phyloP scores from a whole-genome alignment of 2,888 invertebrate species.

The Gastrophysa polygoni region DNA sequence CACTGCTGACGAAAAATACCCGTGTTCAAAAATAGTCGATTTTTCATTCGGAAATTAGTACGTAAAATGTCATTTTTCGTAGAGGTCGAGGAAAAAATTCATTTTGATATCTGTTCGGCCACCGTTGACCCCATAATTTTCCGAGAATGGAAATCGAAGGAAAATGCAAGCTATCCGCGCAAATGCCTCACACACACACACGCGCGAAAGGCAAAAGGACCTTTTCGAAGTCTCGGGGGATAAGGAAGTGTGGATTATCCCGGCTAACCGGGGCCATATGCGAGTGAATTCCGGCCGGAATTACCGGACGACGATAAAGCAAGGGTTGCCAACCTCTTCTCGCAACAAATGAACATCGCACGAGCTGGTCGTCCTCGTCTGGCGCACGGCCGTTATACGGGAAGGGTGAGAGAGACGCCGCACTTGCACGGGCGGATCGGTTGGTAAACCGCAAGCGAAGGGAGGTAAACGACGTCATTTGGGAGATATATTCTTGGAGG shows the following conservation, averaged over 20 bases:
- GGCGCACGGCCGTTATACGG: not conserved
- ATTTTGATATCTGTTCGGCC: too few relatives aligned
- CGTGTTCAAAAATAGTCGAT: too few relatives aligned
- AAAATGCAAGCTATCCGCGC: not conserved
- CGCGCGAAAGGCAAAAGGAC: not conserved
- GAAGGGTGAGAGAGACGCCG: not conserved
- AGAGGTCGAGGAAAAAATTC: too few relatives aligned
- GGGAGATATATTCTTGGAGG: not conserved
- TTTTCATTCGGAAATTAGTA: too few relatives aligned
- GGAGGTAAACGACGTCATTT: not conserved
- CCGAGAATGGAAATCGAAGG: too few relatives aligned
- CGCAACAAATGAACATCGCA: constrained; percentile 7
- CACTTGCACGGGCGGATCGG: not conserved
- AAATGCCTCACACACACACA: not conserved
- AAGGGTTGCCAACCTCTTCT: constrained; percentile 14
- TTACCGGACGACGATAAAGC: constrained; percentile 10
- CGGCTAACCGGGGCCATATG: constrained; percentile 8
- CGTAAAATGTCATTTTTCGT: too few relatives aligned
- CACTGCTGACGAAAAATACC: too few relatives aligned
- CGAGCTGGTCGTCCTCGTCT: not conserved
- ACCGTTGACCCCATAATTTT: too few relatives aligned
- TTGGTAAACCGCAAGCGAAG: not conserved
- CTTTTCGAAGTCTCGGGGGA: constrained; percentile 1
- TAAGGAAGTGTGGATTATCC: constrained; percentile 15
- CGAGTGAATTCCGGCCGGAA: constrained; percentile 7